These are phyloP conservation scores for Drosophila nr. fundita DNA, from an alignment of 2,888 invertebrate genomes.

Conservation along the genomic window DNA sequence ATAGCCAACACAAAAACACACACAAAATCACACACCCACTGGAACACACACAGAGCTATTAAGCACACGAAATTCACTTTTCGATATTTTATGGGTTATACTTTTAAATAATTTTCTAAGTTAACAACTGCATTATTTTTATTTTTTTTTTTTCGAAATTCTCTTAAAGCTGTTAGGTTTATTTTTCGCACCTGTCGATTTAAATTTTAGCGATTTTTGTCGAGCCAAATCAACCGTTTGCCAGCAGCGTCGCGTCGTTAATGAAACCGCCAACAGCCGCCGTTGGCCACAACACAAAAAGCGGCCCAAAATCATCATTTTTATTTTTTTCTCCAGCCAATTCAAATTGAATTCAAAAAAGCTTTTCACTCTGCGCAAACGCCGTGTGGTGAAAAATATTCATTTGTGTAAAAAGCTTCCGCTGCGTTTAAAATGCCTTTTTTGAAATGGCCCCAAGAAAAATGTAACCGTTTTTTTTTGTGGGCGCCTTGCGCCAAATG, in stretches of 20 bases:
- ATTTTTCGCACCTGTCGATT: slow-evolving; percentile 34
- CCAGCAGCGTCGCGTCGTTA: slow-evolving; percentile 76
- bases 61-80: slow-evolving; percentile 36
- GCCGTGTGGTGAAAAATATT: slow-evolving; percentile 53
- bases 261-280: slow-evolving; percentile 64
- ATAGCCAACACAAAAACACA: slow-evolving; percentile 21
- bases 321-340: slow-evolving; percentile 9
- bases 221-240: slow-evolving; percentile 57
- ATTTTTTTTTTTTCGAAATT: slow-evolving; percentile 20
- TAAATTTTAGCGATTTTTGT: background rate
- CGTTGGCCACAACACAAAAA: slow-evolving; percentile 42
- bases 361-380: slow-evolving; percentile 61
- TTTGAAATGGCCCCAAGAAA: slow-evolving; percentile 21
- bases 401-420: slow-evolving; percentile 33
- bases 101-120: slow-evolving; percentile 26
- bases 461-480: slow-evolving; percentile 18
- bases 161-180: slow-evolving; percentile 20
- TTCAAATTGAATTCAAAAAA: slow-evolving; percentile 44
- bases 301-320: slow-evolving; percentile 36
- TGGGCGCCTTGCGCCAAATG: slow-evolving; percentile 37
- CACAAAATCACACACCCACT: background rate
- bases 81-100: slow-evolving; percentile 24
- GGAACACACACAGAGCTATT: slow-evolving; percentile 8
- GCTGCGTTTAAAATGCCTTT: slow-evolving; percentile 37
- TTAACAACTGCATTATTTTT: slow-evolving; percentile 43